Evolutionary conservation across 2,797 vertebrate genomes (phyloP).

Genomic region (Morelia viridis): DNA sequence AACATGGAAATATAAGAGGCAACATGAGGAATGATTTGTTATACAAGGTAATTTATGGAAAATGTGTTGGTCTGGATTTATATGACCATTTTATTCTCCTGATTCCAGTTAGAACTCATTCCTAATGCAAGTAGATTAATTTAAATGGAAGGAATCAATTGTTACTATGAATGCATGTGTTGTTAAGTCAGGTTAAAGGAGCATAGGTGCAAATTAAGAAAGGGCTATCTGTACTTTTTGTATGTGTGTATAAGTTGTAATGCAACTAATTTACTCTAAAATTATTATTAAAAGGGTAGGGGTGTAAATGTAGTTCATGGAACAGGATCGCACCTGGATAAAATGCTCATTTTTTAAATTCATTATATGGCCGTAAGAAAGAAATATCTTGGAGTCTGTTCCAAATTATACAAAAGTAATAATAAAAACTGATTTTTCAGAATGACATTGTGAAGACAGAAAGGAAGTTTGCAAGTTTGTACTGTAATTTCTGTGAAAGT

Average conservation of each 20-base stretch:
- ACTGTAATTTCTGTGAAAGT: neutral
- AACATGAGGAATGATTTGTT: slow-evolving; percentile 16
- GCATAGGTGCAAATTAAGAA: neutral
- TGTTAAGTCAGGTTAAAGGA: slow-evolving; percentile 1
- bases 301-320: neutral
- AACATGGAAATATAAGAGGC: slow-evolving; percentile 24
- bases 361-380: neutral
- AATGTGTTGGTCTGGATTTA: slow-evolving; percentile 15
- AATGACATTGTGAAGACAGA: neutral
- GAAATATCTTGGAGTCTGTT: neutral
- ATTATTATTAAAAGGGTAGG: neutral
- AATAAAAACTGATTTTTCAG: neutral
- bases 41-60: neutral
- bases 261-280: neutral
- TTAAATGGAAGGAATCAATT: slow-evolving; percentile 25
- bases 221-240: neutral
- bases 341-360: neutral
- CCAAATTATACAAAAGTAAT: neutral
- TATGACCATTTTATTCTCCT: slow-evolving; percentile 23
- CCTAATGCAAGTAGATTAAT: slow-evolving; percentile 15
- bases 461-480: neutral
- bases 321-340: neutral
- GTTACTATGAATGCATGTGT: neutral
- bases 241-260: neutral
- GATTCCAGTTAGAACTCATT: slow-evolving; percentile 22